Percentiles rank a stretch among this genome's conserved stretches.
Evolutionary conservation across 2,113 vertebrate genomes (phyloP).

Genomic region (Euleptes europaea): DNA sequence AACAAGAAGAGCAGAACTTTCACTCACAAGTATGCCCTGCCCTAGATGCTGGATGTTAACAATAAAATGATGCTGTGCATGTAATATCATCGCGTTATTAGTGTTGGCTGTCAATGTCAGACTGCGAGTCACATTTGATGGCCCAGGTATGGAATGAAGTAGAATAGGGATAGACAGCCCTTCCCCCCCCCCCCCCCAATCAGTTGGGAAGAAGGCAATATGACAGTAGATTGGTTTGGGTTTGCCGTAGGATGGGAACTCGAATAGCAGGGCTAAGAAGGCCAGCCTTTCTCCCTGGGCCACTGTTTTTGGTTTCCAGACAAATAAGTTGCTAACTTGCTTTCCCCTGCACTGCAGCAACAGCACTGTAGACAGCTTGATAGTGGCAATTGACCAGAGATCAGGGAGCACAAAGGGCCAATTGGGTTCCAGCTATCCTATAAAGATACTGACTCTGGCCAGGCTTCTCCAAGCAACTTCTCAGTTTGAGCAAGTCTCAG

Average conservation of each 20-base stretch:
- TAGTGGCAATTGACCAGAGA: too few relatives aligned
- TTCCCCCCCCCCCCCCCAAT: too few relatives aligned
- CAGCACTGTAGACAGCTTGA: not conserved
- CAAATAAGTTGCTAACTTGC: not conserved
- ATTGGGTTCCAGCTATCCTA: not conserved
- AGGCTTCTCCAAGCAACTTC: too few relatives aligned
- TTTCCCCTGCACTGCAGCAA: not conserved
- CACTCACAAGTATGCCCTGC: constrained; percentile 1
- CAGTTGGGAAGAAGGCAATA: too few relatives aligned
- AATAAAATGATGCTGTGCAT: constrained; percentile 21
- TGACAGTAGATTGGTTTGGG: not conserved
- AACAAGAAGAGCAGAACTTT: constrained; percentile 20
- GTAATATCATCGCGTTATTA: constrained; percentile 3
- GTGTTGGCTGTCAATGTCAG: constrained; percentile 23
- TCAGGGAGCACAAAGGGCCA: too few relatives aligned
- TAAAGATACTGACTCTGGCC: not conserved
- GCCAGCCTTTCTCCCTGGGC: not conserved
- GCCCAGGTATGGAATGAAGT: not conserved
- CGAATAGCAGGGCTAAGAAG: not conserved
- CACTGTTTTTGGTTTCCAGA: not conserved
- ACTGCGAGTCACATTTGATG: not conserved
- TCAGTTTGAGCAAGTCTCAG: too few relatives aligned
- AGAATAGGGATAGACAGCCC: not conserved
- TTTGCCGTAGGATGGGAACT: not conserved
- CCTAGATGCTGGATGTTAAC: constrained; percentile 29